Base-by-base conservation (phyloP, 2,113 vertebrate genomes). In the Vulpes ferrilata region DNA sequence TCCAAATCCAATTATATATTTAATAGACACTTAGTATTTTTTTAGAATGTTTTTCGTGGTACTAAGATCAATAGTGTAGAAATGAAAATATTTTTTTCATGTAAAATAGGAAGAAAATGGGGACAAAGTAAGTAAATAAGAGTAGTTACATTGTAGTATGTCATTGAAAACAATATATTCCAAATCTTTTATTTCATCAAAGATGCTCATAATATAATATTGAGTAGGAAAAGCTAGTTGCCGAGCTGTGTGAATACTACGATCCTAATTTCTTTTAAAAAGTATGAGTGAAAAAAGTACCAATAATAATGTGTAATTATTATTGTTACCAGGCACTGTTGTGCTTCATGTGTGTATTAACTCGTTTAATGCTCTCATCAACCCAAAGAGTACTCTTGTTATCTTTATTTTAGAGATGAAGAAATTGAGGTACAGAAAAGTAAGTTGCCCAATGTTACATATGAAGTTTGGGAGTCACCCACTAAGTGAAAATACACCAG, bases 31-130 rank as follows among this genome's bases (percentile, higher is more conserved):
- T 88, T 55, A 79, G 64, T 84, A 51, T 84, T 23, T 85, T 84
- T 90, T 64, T 57, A 82, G 59, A 95, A 53, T 20, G 38, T 43
- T 93, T 94, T 74, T 88, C 23, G 35, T 95, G 38, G 2, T 79
- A 48, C 12, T 88, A 38, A 92, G n/a, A 78, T 9, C 17, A 73
- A 3, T 80, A 88, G 25, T 27, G 73, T 64, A 71, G 27, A 85
- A 84, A 88, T 74, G 59, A 76, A 85, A 92, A 76, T 32, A 27
- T 11, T 95, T 97, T 96, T 96, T 96, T 88, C 17, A 86, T 96
- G 84, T 88, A 76, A 73, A 81, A 91, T 38, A 80, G 73, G 27
- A 81, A 94, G 60, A 55, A 76, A 88, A 27, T 3, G 3, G 2
- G 85, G 30, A 69, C 53, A 53, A 48, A 43, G 11, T 69, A 93